Evolutionary conservation across 2,888 invertebrate genomes (phyloP).

Genomic region (Megalurothrips usitatus): DNA sequence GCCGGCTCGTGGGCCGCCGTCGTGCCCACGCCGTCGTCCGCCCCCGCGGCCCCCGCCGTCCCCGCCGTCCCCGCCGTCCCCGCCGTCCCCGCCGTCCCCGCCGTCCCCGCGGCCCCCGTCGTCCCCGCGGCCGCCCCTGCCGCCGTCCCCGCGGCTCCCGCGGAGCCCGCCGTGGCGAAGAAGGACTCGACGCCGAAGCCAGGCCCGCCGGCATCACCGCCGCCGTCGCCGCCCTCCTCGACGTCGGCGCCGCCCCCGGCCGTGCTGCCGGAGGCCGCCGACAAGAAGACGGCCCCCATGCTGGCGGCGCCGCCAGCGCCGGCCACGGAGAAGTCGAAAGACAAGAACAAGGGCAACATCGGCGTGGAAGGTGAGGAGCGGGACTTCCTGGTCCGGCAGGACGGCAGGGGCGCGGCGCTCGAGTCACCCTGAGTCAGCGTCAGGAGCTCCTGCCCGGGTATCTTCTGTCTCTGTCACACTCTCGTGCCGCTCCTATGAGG

Average conservation of each 20-base stretch:
- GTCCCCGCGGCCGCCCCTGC: neutral
- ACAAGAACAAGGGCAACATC: neutral
- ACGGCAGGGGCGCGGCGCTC: no score
- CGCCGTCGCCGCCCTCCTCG: neutral
- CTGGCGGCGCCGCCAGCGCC: neutral
- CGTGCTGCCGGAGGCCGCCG: neutral
- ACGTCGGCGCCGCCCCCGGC: neutral
- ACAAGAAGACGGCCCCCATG: neutral
- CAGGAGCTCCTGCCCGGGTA: no score
- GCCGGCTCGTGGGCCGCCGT: neutral
- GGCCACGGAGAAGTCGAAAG: neutral
- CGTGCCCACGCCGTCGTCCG: neutral
- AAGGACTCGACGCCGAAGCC: neutral
- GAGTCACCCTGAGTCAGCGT: no score
- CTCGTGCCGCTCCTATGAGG: no score
- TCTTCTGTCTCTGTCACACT: no score
- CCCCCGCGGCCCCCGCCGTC: neutral
- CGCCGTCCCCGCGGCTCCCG: neutral
- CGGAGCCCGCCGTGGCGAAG: neutral
- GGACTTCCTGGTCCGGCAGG: neutral
- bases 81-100: neutral
- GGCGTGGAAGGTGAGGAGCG: neutral
- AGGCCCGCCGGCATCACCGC: neutral
- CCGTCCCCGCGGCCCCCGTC: neutral
- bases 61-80: neutral